Evolutionary conservation across 2,797 vertebrate species (phyloP), one percentile per base, ranked within the genome.

Genomic region (Tympanoctomys barrerae): DNA sequence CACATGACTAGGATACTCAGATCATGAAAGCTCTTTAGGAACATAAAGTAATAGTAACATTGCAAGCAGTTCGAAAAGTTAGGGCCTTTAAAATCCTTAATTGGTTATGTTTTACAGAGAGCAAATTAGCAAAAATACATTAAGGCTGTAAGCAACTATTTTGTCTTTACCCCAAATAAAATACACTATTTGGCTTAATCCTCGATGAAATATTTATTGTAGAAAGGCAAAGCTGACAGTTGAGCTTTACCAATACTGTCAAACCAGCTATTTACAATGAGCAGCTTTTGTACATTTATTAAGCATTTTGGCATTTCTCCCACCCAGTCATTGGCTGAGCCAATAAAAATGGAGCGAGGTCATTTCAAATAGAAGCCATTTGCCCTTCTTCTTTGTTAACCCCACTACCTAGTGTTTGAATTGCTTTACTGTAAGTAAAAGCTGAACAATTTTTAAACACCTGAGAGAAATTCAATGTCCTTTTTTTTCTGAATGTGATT

Each of bases 41-140:
- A 94, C 95, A 66, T 91, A 86, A 96, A 97, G 75, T 39, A 90
- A n/a, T 42, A 46, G 73, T 71, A 82, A 57, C 71, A 81, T 92
- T 96, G 94, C 49, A 95, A 81, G 46, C 26, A 64, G 49, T 95
- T 94, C 36, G 85, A 75, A 89, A 97, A 87, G 89, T 96, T 96
- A 19, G 49, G 91, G 12, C 2, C 91, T 94, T 95, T 95, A 87
- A 79, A 61, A 91, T 88, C 68, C 89, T 89, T 95, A 92, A 73
- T 75, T 75, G 11, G 39, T 18, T 52, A n/a, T 88, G 82, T 91
- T 80, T 93, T 83, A 88, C 54, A 92, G 54, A 90, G 87, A 93
- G 87, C 49, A 92, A 88, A 81, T 87, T 86, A 93, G 14, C 14
- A 42, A 86, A 97, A 91, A 36, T 94, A 54, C 19, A 54, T 70